phyloP scores from a whole-genome alignment of 2,113 vertebrate genomes.

The Picathartes gymnocephalus region DNA sequence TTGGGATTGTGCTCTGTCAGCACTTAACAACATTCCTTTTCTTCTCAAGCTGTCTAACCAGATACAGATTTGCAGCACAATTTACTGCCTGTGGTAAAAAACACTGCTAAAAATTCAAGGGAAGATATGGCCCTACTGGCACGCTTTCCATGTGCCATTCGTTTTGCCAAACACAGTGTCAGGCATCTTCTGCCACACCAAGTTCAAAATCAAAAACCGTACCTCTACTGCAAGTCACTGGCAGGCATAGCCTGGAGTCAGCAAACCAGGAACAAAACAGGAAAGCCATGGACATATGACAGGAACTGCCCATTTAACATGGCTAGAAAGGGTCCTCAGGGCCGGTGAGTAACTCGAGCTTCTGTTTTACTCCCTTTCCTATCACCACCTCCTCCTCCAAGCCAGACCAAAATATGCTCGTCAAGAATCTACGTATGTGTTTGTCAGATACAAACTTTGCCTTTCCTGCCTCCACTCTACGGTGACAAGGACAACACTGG shows the following conservation, averaged over 20 bases:
- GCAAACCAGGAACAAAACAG: neutral
- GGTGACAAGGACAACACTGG: accelerated
- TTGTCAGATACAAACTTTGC: neutral
- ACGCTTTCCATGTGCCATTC: accelerated
- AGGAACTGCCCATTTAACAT: neutral
- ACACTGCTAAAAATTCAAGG: neutral
- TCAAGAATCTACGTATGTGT: neutral
- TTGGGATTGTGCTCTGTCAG: accelerated
- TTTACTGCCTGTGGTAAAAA: neutral
- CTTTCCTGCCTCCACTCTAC: neutral
- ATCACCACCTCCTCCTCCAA: neutral
- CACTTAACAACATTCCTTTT: neutral
- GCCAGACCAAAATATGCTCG: neutral
- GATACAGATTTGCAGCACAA: neutral
- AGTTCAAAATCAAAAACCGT: neutral
- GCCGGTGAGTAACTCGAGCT: accelerated
- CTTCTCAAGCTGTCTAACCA: neutral
- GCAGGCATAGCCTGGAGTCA: neutral
- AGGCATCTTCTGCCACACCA: neutral
- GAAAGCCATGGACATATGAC: accelerated
- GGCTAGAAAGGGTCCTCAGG: neutral
- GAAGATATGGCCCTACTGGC: neutral
- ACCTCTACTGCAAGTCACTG: neutral
- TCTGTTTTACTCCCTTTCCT: neutral
- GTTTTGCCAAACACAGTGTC: neutral